Percentiles rank a stretch among this genome's conserved stretches.
Conservation (phyloP, 2,888 invertebrate genomes). For the Lymantria dispar region DNA sequence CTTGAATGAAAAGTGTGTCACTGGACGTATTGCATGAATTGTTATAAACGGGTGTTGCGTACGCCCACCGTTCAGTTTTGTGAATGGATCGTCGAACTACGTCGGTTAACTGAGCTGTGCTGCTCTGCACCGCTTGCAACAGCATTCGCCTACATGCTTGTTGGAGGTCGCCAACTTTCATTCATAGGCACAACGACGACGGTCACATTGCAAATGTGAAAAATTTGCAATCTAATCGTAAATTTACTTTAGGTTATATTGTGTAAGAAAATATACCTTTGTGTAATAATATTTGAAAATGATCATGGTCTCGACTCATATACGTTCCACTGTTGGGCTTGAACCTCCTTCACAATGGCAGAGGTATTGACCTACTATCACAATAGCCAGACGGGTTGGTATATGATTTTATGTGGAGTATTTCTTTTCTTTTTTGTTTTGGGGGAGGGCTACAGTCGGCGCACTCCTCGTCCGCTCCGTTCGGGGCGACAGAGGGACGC, state of each 20-base stretch:
- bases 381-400: too few species aligned
- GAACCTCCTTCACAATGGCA: too few species aligned
- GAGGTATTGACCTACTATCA: too few species aligned
- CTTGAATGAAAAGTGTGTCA: slow-evolving; percentile 41
- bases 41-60: slow-evolving; percentile 50
- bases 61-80: slow-evolving; percentile 60
- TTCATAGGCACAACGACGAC: slow-evolving; percentile 55
- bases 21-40: slow-evolving; percentile 44
- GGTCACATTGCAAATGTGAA: slow-evolving; percentile 37
- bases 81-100: slow-evolving; percentile 58
- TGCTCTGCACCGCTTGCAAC: slow-evolving; percentile 55
- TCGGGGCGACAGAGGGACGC: too few species aligned
- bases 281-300: too few species aligned
- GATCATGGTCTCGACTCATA: too few species aligned
- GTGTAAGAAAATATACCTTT: slow-evolving; percentile 8
- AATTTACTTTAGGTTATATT: slow-evolving; percentile 11
- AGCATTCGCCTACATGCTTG: slow-evolving; percentile 66
- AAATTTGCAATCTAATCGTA: slow-evolving; percentile 38
- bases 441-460: too few species aligned
- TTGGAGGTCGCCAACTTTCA: slow-evolving; percentile 80
- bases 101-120: slow-evolving; percentile 23
- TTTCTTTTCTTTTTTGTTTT: too few species aligned
- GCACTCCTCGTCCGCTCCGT: too few species aligned
- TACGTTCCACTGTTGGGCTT: too few species aligned
- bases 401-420: too few species aligned